Evolutionary conservation across 2,888 invertebrate genomes (phyloP), one percentile per base, ranked within the genome.

Genomic region (Plagodis dolabraria): DNA sequence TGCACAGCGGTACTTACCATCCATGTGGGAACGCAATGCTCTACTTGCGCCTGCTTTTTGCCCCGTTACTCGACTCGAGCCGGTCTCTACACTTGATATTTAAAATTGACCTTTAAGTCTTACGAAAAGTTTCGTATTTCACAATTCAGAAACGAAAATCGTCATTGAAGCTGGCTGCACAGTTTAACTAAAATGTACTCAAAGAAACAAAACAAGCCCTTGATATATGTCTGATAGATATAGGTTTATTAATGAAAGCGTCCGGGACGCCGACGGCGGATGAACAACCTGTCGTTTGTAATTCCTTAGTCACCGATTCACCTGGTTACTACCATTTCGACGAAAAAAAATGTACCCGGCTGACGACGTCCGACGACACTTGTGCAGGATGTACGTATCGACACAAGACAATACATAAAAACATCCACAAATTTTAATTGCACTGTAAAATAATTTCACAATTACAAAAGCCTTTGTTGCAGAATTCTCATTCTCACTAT

Each of bases 21-120:
- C 78, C 79, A 80, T 84, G 85, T 91, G 90, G 83, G 90, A 91
- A 90, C 83, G 85, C 80, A 86, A 85, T 81, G 90, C 86, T 88
- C 89, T 68, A 87, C 75, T 89, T 89, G 79, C 77, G 65, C 71
- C 68, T 83, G 80, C 76, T 77, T 68, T 74, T 74, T 60, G 72
- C 79, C 80, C 83, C 72, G 77, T 75, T 85, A 87, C 71, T 65
- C 66, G 74, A 87, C 71, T 65, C 66, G 74, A 74, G 71, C 68
- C 69, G 69, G 60, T 71, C 65, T 69, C 57, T 71, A 70, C 65
- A 68, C 67, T 68, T 65, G 65, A 53, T 69, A 53, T 48, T 56
- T 56, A 52, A 56, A 53, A 52, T 42, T 56, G 52, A 60, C 60
- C 60, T 56, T 55, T 57, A 60, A 48, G 54, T 10, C 38, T 57